Evolutionary conservation across 2,797 vertebrate genomes (phyloP).

Genomic region (Eleutherodactylus coqui): DNA sequence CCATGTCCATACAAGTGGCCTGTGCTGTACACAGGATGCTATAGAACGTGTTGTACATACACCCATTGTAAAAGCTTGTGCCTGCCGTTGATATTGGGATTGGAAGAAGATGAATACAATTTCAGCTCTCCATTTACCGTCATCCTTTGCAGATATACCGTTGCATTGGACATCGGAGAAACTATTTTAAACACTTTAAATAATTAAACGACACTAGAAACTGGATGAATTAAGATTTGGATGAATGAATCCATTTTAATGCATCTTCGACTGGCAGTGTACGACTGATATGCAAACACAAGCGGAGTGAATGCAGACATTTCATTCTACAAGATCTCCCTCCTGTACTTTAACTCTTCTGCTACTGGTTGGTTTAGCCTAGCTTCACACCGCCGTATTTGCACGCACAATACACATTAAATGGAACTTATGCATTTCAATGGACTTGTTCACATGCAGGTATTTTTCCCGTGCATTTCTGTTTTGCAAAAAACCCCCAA

Average conservation of each 20-base stretch:
- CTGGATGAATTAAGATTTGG: conserved; percentile 53
- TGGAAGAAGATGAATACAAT: conserved; percentile 8
- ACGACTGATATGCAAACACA: conserved; percentile 40
- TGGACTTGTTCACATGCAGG: no score
- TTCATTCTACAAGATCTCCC: conserved; percentile 11
- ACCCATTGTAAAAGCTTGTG: neutral
- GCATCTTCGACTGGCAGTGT: conserved; percentile 41
- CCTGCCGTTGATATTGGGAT: neutral
- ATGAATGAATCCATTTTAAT: conserved; percentile 55
- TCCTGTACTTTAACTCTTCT: conserved; percentile 23
- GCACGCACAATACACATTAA: no score
- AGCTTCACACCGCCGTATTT: no score
- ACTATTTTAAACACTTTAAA: conserved; percentile 57
- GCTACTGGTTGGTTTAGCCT: neutral
- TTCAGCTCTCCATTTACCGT: neutral
- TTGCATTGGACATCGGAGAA: conserved; percentile 34
- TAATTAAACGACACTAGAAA: conserved; percentile 54
- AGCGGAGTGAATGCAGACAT: conserved; percentile 31
- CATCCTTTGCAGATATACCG: neutral
- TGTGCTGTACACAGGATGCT: neutral
- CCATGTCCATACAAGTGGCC: neutral
- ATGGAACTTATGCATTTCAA: no score
- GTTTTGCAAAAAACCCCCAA: no score
- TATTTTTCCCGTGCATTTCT: no score
- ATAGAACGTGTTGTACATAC: neutral